Base-by-base conservation (phyloP, 1,140 invertebrate genomes). In the Nasonia vitripennis region DNA sequence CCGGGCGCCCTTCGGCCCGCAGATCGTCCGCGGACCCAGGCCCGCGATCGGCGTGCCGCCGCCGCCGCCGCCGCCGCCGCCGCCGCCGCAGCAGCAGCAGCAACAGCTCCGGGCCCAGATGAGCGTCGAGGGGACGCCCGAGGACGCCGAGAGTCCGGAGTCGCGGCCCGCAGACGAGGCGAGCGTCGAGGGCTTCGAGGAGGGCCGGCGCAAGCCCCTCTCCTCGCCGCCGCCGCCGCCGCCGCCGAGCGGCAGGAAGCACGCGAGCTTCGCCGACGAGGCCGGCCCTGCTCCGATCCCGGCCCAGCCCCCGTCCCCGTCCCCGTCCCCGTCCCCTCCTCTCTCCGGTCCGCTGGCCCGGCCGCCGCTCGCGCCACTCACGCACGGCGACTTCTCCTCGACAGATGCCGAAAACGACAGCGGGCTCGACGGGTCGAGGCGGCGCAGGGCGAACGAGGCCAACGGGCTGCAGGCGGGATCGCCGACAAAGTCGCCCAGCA, bases 331-430 rank as follows among this genome's bases (percentile, higher is more conserved):
- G 27, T 27, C 27, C 27, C 27, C 27, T 37, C 34, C 34, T 5
- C 34, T 6, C 34, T 0, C 34, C 2, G 34, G 34, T 34, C 34
- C 34, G 27, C 27, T 27, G 27, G 27, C 5, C 34, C 34, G 5
- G 34, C 34, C 34, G 34, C 34, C 4, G 0, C 34, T 6, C 34
- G 34, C 34, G 34, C 34, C 34, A 37, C 34, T 37, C 3, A 37
- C 34, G 34, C 34, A 3, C 34, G 4, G 34, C 34, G 27, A 27
- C 27, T 86, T 86, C 12, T 88, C 90, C 87, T 91, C 95, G 94
- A 86, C 94, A 97, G 96, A 96, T 93, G 95, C 96, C 41, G 96
- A 96, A 91, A 96, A 96, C 89, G 96, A 97, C 89, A 97, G 96
- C 91, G 96, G 95, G 68, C 96, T 96, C 20, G 96, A 96, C 90